Base-by-base conservation (phyloP, 2,113 vertebrate genomes). In the Entosphenus tridentatus region DNA sequence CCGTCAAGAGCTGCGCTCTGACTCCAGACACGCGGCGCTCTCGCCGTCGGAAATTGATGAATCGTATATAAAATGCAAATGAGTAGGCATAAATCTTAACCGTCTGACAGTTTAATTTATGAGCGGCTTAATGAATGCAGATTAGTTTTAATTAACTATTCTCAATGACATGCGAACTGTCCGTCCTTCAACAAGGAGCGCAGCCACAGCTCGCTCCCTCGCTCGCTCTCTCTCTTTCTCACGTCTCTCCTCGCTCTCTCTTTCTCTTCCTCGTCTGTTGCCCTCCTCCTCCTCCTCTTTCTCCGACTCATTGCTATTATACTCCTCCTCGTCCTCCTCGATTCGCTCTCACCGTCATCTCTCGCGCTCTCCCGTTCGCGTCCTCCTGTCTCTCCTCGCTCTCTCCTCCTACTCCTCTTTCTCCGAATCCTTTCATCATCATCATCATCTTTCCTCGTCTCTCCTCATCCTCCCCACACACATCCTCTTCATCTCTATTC, bases 71-170 rank as follows among this genome's bases (percentile, higher is more conserved):
- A 65, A 65, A 65, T 65, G 62, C 62, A 65, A 65, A 65, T 65
- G 62, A 65, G 62, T 16, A 65, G 62, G 62, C 62, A 65, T 65
- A 65, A 65, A 65, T 65, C 62, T 65, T 65, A 65, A 65, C n/a
- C 62, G 62, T n/a, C 62, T 65, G 62, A 65, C 62, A 65, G 62
- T 65, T 65, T 65, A 65, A 65, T 65, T 65, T 65, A 65, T 65
- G 62, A 65, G 62, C 62, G 62, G 62, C 62, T 65, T 65, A 65
- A 65, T 65, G 62, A 65, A 65, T 65, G 62, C 62, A 65, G 62
- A 65, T 65, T 65, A 65, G 62, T 65, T 65, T 65, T 65, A 65
- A 65, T 65, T 65, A 65, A 65, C n/a, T 65, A 65, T 65, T 65
- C 62, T 65, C 62, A 65, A 65, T 65, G 62, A 65, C 62, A 65